Conservation (phyloP, 53 echinoderm and acorn worm species). For the Temnopleurus reevesii region DNA sequence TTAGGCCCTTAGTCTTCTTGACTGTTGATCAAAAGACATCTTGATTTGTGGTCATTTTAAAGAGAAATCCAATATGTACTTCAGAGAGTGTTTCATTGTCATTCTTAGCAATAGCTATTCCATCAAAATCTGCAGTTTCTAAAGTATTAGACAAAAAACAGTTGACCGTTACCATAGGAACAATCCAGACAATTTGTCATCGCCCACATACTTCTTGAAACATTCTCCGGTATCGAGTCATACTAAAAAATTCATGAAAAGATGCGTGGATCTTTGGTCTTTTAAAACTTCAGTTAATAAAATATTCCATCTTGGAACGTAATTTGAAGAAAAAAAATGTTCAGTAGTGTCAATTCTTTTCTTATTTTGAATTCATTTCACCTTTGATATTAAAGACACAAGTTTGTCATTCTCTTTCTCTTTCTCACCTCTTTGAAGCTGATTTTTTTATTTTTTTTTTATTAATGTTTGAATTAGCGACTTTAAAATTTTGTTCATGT, state of each 20-base stretch:
- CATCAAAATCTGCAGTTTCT: too few relatives aligned
- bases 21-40: too few relatives aligned
- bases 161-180: too few relatives aligned
- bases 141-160: too few relatives aligned
- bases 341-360: background rate
- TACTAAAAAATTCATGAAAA: background rate
- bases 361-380: background rate
- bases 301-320: background rate
- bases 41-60: too few relatives aligned
- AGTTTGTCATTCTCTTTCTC: background rate
- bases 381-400: background rate
- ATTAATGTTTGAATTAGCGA: constrained; percentile 15
- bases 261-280: background rate
- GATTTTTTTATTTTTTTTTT: background rate
- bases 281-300: background rate
- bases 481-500: constrained; percentile 34
- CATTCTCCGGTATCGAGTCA: background rate
- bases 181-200: too few relatives aligned
- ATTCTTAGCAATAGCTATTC: too few relatives aligned
- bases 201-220: too few relatives aligned
- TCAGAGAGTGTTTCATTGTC: too few relatives aligned
- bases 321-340: background rate
- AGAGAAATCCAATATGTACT: too few relatives aligned
- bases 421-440: background rate
- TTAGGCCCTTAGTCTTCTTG: too few relatives aligned